Evolutionary conservation across 2,888 invertebrate genomes (phyloP), one percentile per base, ranked within the genome.

Genomic region (Muscina levida): DNA sequence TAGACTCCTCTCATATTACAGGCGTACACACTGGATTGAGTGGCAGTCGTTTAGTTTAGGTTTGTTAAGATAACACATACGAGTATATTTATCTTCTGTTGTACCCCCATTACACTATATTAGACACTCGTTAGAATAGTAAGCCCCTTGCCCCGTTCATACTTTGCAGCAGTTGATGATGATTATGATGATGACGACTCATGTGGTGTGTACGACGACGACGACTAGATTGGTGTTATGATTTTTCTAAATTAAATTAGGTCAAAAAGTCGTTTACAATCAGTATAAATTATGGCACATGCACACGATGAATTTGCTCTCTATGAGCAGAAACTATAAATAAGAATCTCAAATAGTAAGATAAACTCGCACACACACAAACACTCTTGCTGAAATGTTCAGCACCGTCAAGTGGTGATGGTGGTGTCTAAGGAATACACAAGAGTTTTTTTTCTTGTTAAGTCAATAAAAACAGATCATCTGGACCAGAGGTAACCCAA

Each of bases 161-260:
- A 37, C 59, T 59, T 19, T n/a, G n/a, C n/a, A n/a, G 37, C 59
- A 59, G 24, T 56, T 11, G n/a, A n/a, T 57, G 48, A 37, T n/a
- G n/a, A n/a, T n/a, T n/a, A 37, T 1, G 46, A n/a, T 24, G n/a
- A 6, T 31, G 17, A 10, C 17, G 4, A 59, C 10, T 39, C 15
- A 3, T 1, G 4, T 5, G n/a, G 48, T 70, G 75, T 42, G 67
- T 68, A 68, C 66, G 71, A n/a, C n/a, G n/a, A n/a, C n/a, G n/a
- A n/a, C n/a, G n/a, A n/a, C n/a, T 75, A 39, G 31, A 46, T 37
- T 70, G 42, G 39, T 62, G 17, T 62, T 62, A 72, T 51, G 74
- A 77, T 77, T 81, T 77, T 81, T 68, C 42, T 77, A 81, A 81
- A 81, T 81, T 81, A 75, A 81, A 81, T 81, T 81, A 48, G 81